Evolutionary conservation across 2,113 vertebrate species (phyloP).

Genomic region (Gymnobelideus leadbeateri): DNA sequence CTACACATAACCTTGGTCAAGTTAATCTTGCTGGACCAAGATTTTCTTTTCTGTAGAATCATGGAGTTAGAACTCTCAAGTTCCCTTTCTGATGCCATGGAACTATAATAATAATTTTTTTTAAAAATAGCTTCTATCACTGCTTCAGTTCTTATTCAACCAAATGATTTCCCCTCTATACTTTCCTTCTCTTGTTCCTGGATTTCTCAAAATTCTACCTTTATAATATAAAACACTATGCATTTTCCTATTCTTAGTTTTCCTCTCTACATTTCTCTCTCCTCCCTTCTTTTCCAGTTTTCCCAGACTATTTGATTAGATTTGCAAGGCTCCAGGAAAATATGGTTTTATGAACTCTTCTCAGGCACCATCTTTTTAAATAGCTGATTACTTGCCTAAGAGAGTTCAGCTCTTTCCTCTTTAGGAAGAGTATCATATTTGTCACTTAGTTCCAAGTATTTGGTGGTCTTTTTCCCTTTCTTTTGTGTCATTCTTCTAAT

Average conservation of each 20-base stretch:
- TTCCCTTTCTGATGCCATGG: background rate
- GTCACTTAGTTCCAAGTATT: background rate
- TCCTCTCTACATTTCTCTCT: background rate
- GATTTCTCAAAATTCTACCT: background rate
- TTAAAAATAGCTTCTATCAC: background rate
- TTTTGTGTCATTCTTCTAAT: background rate
- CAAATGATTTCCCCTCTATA: background rate
- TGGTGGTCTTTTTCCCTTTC: background rate
- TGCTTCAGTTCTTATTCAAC: background rate
- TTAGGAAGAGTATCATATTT: background rate
- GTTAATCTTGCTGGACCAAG: background rate
- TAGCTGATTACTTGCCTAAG: background rate
- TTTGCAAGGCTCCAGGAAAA: background rate
- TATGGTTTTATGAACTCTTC: background rate
- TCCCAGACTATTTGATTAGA: background rate
- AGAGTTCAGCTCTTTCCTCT: background rate
- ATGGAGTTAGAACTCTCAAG: background rate
- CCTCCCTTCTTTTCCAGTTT: background rate
- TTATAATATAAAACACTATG: background rate
- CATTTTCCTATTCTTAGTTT: background rate
- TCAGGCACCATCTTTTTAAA: background rate
- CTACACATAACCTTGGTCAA: background rate
- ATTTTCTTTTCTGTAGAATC: background rate
- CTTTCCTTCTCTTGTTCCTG: background rate
- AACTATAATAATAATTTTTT: background rate